Base-by-base conservation (phyloP, 2,113 vertebrate species). In the Leptobrachium ailaonicum region DNA sequence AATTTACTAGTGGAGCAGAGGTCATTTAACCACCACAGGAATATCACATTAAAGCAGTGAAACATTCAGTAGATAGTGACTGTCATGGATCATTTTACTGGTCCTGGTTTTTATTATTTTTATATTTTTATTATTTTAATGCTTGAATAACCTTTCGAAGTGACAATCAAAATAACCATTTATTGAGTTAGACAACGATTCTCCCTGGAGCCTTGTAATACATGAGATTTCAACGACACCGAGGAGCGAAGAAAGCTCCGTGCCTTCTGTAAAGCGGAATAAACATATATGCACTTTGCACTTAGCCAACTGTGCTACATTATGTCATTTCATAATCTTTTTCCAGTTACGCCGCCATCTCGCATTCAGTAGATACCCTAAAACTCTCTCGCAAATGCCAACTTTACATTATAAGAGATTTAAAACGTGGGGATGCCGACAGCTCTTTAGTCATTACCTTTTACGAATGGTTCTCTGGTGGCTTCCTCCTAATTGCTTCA, bases 321-420 rank as follows among this genome's bases (percentile, higher is more conserved):
- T 44, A 60, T 68, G 45, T 62, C 63, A 41, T 13, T 58, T 73
- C 10, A 68, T 58, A 56, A 74, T 73, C 47, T 41, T 58, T 13
- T 7, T 8, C 45, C 62, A 32, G 53, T 13, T 41, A 42, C 53
- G 10, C 41, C 60, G 63, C 41, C 71, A 74, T 74, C 74, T 68
- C n/a, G 58, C 77, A 79, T 79, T 66, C 5, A 2, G 41, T 10
- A 63, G 40, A 60, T 11, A 12, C 64, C 71, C 64, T 73, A 68
- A 77, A 80, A 80, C 70, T 80, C 60, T 42, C 14, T 2, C 67
- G 50, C 50, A 47, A 68, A 80, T 74, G 71, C 78, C 54, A 74
- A 68, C 47, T 74, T 80, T 68, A 45, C 78, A 67, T 68, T 71
- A 80, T 68, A 80, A 80, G 74, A 80, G 71, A 80, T 50, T 54